phyloP scores from a whole-genome alignment of 1,140 invertebrate genomes.

The Brachionus sp. region DNA sequence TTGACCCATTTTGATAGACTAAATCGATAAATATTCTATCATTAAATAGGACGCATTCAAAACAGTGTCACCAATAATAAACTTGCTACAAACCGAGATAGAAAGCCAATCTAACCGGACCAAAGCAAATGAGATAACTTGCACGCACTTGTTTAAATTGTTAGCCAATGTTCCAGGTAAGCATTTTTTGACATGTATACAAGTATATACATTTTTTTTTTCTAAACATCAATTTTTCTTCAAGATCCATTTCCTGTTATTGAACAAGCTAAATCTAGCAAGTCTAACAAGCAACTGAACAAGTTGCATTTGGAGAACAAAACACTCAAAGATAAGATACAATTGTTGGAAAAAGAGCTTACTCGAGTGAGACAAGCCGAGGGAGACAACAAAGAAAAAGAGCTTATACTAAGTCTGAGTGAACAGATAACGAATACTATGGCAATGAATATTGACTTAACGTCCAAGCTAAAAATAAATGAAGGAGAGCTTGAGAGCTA shows the following conservation, averaged over 20 bases:
- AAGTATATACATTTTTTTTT: not conserved
- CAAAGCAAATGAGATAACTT: not conserved
- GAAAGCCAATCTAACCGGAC: not conserved
- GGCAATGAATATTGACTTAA: constrained; percentile 8
- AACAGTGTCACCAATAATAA: constrained; percentile 29
- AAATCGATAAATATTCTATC: not conserved
- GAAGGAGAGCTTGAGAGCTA: constrained; percentile 24
- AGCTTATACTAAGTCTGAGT: constrained; percentile 9
- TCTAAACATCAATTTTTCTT: not conserved
- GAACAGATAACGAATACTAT: constrained; percentile 22
- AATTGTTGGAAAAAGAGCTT: not conserved
- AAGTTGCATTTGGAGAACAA: not conserved
- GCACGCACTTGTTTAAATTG: constrained; percentile 22
- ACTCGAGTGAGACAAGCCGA: not conserved
- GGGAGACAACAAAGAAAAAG: constrained; percentile 11
- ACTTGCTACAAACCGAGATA: not conserved
- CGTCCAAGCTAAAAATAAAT: constrained; percentile 25
- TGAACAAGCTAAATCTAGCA: not conserved
- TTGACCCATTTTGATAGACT: constrained; percentile 26
- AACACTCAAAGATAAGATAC: not conserved
- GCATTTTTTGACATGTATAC: not conserved
- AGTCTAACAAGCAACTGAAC: not conserved
- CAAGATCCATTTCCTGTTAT: constrained; percentile 22
- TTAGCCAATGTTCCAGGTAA: constrained; percentile 12
- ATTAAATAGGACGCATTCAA: not conserved